These are phyloP conservation scores for Megamerina dolium DNA, from an alignment of 2,888 invertebrate species.

Conservation along the genomic window DNA sequence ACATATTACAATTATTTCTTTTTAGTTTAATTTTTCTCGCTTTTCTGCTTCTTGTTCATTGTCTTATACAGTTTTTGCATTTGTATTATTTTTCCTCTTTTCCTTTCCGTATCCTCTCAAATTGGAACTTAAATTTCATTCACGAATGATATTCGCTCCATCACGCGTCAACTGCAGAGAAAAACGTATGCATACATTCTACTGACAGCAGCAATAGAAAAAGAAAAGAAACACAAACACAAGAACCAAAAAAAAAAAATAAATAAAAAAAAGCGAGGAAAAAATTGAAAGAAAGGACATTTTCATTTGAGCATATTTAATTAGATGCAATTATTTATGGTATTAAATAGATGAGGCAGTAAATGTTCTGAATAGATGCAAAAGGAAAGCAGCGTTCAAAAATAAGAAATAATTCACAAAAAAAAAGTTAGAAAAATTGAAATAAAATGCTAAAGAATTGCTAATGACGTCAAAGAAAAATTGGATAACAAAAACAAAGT, in stretches of 20 bases:
- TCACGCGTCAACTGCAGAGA: slow-evolving; percentile 46
- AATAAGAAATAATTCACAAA: no score
- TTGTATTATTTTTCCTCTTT: slow-evolving; percentile 16
- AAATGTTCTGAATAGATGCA: slow-evolving; percentile 3
- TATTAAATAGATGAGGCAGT: slow-evolving; percentile 42
- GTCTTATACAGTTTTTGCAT: slow-evolving; percentile 6
- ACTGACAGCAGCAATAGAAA: slow-evolving; percentile 10
- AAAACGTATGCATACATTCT: slow-evolving; percentile 15
- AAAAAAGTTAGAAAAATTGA: slow-evolving; percentile 32
- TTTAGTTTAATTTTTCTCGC: slow-evolving; percentile 1
- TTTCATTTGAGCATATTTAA: slow-evolving; percentile 49
- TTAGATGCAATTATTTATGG: slow-evolving; percentile 49
- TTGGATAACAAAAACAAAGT: no score
- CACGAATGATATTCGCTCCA: slow-evolving; percentile 49
- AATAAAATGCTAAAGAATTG: slow-evolving; percentile 43
- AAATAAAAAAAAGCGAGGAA: slow-evolving; percentile 9
- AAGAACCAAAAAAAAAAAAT: slow-evolving; percentile 7
- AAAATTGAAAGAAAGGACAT: slow-evolving; percentile 37
- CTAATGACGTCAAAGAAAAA: slow-evolving; percentile 20
- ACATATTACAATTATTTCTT: slow-evolving; percentile 1
- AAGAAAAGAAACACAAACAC: slow-evolving; percentile 1
- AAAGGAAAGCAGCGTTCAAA: slow-evolving; percentile 1
- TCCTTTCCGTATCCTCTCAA: slow-evolving; percentile 30
- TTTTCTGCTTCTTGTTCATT: slow-evolving; percentile 13
- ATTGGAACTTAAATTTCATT: slow-evolving; percentile 47